Conservation (phyloP, 1,140 invertebrate species). For the Apis dorsata region DNA sequence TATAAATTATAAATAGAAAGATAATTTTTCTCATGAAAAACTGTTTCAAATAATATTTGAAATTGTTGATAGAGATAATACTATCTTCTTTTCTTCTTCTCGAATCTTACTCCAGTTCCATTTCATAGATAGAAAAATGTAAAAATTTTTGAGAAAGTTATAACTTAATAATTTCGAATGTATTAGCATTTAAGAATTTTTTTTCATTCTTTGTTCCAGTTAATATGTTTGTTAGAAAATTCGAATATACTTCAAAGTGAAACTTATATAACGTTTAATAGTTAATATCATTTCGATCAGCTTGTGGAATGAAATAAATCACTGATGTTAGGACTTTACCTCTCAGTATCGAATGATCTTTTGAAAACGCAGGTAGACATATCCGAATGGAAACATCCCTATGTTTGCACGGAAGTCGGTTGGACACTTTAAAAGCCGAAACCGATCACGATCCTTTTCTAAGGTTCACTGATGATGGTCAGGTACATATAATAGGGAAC, state of each 20-base stretch:
- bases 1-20: background rate
- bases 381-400: conserved; percentile 38
- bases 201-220: background rate
- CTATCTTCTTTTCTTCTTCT: background rate
- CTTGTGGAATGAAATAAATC: conserved; percentile 12
- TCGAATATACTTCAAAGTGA: background rate
- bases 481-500: background rate
- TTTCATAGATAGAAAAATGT: background rate
- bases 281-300: background rate
- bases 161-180: background rate
- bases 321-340: conserved; percentile 20
- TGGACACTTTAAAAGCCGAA: conserved; percentile 25
- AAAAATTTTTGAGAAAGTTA: background rate
- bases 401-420: conserved; percentile 40
- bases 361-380: conserved; percentile 40
- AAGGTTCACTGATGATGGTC: background rate
- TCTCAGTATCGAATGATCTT: conserved; percentile 37
- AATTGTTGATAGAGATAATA: background rate
- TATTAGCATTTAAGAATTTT: background rate
- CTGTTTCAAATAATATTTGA: background rate
- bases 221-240: background rate
- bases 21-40: background rate
- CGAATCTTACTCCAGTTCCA: background rate
- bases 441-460: background rate
- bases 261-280: conserved; percentile 1